phyloP scores from a whole-genome alignment of 2,888 invertebrate species.

The Aleiodes leptofemur region DNA sequence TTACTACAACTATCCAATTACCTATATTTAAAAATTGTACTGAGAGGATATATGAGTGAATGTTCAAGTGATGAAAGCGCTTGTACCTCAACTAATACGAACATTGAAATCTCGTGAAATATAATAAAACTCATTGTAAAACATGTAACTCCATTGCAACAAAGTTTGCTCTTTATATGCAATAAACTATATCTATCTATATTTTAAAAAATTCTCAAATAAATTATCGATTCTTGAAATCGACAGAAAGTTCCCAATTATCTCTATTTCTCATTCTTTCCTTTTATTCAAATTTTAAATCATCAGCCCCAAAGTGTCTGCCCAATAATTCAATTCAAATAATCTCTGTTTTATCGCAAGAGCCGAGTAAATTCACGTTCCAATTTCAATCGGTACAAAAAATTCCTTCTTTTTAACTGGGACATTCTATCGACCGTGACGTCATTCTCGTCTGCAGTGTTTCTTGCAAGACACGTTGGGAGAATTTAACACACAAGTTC shows the following conservation, averaged over 20 bases:
- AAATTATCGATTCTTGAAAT: no score
- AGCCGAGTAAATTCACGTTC: background rate
- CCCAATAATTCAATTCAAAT: background rate
- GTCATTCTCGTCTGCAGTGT: constrained; percentile 57
- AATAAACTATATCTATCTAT: no score
- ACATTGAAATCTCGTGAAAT: no score
- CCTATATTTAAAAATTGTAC: no score
- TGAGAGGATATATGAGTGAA: no score
- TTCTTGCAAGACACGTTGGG: constrained; percentile 61
- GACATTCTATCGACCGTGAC: constrained; percentile 60
- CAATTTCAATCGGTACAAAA: constrained; percentile 51
- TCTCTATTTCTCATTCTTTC: background rate
- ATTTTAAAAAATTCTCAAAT: no score
- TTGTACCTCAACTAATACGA: no score
- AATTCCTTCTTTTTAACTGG: constrained; percentile 47
- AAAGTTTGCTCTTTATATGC: no score
- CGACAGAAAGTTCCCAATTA: background rate
- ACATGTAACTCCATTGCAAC: no score
- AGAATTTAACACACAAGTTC: constrained; percentile 47
- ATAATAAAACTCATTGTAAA: no score
- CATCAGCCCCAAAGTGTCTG: background rate
- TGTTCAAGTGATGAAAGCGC: no score
- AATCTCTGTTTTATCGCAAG: constrained; percentile 33
- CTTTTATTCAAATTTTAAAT: background rate
- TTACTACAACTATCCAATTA: background rate